These are phyloP conservation scores for Propsilocerus akamusi DNA, from an alignment of 1,140 invertebrate genomes.

Conservation along the genomic window DNA sequence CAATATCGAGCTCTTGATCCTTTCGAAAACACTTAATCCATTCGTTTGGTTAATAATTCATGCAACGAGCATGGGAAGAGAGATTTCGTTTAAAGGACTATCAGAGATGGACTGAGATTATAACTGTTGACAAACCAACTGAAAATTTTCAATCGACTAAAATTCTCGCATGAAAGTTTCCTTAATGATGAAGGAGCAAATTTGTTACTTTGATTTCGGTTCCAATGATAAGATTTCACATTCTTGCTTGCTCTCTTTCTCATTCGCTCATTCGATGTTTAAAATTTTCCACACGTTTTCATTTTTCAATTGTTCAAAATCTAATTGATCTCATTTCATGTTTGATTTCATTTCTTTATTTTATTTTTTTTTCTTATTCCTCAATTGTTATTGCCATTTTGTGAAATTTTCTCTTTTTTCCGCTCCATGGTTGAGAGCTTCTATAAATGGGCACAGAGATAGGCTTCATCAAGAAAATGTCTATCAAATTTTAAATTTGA, in stretches of 20 bases:
- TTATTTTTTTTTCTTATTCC: neutral
- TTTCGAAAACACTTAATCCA: neutral
- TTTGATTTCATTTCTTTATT: slow-evolving; percentile 4
- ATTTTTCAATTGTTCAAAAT: slow-evolving; percentile 4
- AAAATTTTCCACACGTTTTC: slow-evolving; percentile 3
- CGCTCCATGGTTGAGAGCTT: too few relatives aligned
- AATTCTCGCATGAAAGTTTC: too few relatives aligned
- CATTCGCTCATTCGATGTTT: neutral
- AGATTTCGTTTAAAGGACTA: too few relatives aligned
- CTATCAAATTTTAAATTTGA: too few relatives aligned
- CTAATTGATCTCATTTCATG: slow-evolving; percentile 4
- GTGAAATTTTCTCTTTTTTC: too few relatives aligned
- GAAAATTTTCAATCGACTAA: too few relatives aligned
- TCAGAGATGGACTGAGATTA: too few relatives aligned
- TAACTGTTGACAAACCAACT: too few relatives aligned
- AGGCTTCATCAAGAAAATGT: too few relatives aligned
- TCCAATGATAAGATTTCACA: neutral
- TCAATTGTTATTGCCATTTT: neutral
- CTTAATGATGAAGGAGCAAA: too few relatives aligned
- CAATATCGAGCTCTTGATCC: neutral
- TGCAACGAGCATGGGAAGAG: neutral
- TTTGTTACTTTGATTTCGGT: neutral
- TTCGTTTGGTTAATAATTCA: neutral
- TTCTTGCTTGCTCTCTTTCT: neutral
- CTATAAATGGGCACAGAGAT: too few relatives aligned